Conservation (phyloP, 2,888 invertebrate species). For the Volucella inanis region DNA sequence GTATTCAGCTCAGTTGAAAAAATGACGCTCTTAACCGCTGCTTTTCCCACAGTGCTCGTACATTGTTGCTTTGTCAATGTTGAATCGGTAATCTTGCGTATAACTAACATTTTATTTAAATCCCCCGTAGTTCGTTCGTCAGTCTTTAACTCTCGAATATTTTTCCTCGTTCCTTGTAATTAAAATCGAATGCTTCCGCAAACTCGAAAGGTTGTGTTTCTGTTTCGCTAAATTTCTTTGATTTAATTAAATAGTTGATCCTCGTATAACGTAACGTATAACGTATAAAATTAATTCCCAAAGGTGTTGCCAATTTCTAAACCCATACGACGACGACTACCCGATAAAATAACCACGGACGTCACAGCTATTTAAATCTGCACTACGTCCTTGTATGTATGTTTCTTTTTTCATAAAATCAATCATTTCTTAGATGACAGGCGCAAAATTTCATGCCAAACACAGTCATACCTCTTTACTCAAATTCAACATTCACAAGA, state of each 20-base stretch:
- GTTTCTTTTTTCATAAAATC: too few species aligned
- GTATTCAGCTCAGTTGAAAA: too few species aligned
- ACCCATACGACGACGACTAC: too few species aligned
- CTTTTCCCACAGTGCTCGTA: too few species aligned
- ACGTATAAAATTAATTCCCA: not conserved
- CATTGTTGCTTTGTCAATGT: too few species aligned
- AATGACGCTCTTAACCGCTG: too few species aligned
- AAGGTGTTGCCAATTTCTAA: conserved; percentile 40
- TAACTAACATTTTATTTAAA: too few species aligned
- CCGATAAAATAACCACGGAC: not conserved
- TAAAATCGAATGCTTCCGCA: not conserved
- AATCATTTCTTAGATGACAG: too few species aligned
- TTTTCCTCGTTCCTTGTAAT: conserved; percentile 2
- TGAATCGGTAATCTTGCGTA: too few species aligned
- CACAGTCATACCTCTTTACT: not conserved
- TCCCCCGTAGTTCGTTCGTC: not conserved
- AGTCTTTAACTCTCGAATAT: not conserved
- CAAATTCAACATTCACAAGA: not conserved
- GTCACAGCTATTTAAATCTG: not conserved
- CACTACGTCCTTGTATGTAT: not conserved
- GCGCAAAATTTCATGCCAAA: not conserved
- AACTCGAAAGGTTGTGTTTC: conserved; percentile 9
- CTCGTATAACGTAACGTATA: not conserved
- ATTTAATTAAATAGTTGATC: conserved; percentile 27
- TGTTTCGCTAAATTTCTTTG: conserved; percentile 37